Base-by-base conservation (phyloP, 1,140 invertebrate genomes). In the Sarcophaga bullata region DNA sequence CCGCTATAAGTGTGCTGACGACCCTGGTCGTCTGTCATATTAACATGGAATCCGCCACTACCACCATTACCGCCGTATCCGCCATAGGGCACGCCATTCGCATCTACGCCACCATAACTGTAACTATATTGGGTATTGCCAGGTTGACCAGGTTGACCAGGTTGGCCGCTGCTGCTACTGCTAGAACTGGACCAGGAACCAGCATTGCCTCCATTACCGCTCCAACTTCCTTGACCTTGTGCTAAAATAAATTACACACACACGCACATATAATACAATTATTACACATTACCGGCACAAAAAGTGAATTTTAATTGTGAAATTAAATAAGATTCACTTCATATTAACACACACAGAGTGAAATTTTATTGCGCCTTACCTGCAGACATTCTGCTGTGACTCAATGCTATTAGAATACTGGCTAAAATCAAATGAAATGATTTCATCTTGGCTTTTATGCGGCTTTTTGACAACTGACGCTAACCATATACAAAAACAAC, bases 171-270 rank as follows among this genome's bases (percentile, higher is more conserved):
- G 8, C 17, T 37, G 47, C 75, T 78, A 46, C 17, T 17, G 7
- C 17, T 58, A 6, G 75, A 11, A 6, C 50, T 58, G 5, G 75
- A 50, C 75, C 75, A 81, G 1, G 62, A 68, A 54, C 81, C 68
- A n/a, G 62, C 81, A 47, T 48, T 58, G n/a, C 58, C 49, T 10
- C 82, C 62, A 13, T 49, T 80, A 73, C 47, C 10, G 9, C 82
- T 76, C 17, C 82, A 19, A n/a, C 82, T 78, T 54, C 78, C 78
- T 82, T 73, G 50, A 76, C 73, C 73, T 62, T 62, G 80, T 47
- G 25, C 54, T 81, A 13, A 76, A 76, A 49, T 15, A 0, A 4
- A 15, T 7, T 1, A 76, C 3, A 78, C 50, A 50, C 25, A 49
- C 76, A 82, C 52, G 58, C 37, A n/a, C n/a, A n/a, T n/a, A n/a